These are phyloP conservation scores for Hymenopus coronatus DNA, from an alignment of 2,888 invertebrate species.

Conservation along the genomic window DNA sequence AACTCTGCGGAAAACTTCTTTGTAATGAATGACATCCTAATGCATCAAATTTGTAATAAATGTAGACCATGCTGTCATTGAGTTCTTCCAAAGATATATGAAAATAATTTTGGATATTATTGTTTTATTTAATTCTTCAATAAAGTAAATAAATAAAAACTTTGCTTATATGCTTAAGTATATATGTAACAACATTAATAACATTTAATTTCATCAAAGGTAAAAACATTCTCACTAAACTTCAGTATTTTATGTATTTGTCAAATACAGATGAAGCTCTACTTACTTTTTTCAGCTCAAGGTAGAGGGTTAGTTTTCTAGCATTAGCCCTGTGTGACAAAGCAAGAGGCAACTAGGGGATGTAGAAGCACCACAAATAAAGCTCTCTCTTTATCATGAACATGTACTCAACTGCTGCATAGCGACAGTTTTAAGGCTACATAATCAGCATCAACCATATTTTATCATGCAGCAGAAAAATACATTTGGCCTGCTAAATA, in stretches of 20 bases:
- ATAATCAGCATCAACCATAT: conserved; percentile 14
- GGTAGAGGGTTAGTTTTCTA: neutral
- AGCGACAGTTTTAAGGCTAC: neutral
- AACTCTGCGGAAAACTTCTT: no score
- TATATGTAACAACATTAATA: neutral
- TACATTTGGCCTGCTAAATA: neutral
- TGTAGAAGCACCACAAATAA: conserved; percentile 18
- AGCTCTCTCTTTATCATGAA: neutral
- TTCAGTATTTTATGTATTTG: neutral
- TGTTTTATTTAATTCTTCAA: no score
- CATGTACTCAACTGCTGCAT: neutral
- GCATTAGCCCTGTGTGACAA: neutral
- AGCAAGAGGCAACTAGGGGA: conserved; percentile 15
- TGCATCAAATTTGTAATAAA: no score
- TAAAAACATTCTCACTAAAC: neutral
- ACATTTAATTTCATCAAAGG: neutral
- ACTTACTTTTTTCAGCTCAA: neutral
- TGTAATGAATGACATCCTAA: no score
- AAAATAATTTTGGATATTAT: no score
- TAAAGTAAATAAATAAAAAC: neutral
- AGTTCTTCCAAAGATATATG: no score
- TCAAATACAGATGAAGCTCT: neutral
- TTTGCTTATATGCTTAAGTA: neutral
- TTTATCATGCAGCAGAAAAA: neutral
- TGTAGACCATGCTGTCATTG: no score